Evolutionary conservation across 2,113 vertebrate genomes (phyloP), one percentile per base, ranked within the genome.

Genomic region (Solenodon paradoxus): DNA sequence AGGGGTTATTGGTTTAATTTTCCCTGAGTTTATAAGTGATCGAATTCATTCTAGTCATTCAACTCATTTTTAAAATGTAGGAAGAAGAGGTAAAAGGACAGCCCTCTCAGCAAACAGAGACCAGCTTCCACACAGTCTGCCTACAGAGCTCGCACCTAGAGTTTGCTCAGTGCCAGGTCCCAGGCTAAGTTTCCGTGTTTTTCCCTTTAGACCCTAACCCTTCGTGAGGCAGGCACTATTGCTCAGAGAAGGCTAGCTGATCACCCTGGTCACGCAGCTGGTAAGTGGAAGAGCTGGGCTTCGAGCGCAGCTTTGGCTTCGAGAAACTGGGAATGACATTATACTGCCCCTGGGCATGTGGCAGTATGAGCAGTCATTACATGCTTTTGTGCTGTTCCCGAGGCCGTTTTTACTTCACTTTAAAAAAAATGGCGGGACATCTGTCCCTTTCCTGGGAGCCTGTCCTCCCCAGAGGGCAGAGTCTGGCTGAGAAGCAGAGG

Each of bases 381-480:
- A 3, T 4, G 2, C 57, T n/a, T 90, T 24, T 8, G 74, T 55
- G 69, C 71, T 77, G 19, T 45, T 84, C 63, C 38, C 15, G 5
- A 8, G 61, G 75, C 87, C 92, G 35, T 93, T 94, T 95, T 93
- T 71, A 26, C 59, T 86, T 79, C 53, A 26, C 63, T 95, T 68
- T n/a, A n/a, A 59, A 3, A 94, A 92, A 49, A 66, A 47, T 1
- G 45, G 12, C 82, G n/a, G 69, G 57, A n/a, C 86, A 89, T 78
- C 68, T 94, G 57, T 83, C 51, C 57, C 45, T 78, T 78, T 63
- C 84, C 45, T 30, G 66, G 13, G 82, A 38, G 11, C 45, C 20
- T 24, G 47, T 82, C 92, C 53, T 64, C 53, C 53, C 55, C 12
- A 22, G 32, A 32, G 69, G 78, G 12, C 77, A 40, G 84, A 66